Evolutionary conservation across 1,140 invertebrate genomes (phyloP).

Genomic region (Trichonephila inaurata): DNA sequence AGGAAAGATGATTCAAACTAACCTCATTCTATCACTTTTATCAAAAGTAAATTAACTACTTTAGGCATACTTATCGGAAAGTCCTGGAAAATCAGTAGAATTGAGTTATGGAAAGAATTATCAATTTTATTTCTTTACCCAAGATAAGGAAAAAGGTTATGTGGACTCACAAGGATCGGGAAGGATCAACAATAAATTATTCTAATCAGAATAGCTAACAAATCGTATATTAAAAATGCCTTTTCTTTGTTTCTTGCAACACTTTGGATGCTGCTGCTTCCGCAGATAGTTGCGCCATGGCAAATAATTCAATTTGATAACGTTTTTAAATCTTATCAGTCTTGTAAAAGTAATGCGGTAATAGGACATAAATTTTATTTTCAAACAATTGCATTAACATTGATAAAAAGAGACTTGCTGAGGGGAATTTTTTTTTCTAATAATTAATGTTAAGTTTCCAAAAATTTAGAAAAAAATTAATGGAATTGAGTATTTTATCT

Average conservation of each 20-base stretch:
- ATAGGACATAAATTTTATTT: conserved; percentile 23
- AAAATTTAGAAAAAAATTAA: too few relatives aligned
- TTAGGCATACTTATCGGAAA: neutral
- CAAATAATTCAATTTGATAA: neutral
- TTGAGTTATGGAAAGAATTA: neutral
- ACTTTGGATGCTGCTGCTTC: neutral
- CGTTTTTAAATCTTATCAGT: conserved; percentile 23
- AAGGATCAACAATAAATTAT: conserved; percentile 6
- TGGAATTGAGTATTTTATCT: too few relatives aligned
- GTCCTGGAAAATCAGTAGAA: neutral
- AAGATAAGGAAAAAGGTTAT: conserved; percentile 5
- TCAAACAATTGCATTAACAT: neutral
- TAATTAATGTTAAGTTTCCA: too few relatives aligned
- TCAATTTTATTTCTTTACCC: neutral
- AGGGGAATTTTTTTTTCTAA: too few relatives aligned
- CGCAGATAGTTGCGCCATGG: neutral
- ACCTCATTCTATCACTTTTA: neutral
- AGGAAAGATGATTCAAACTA: too few relatives aligned
- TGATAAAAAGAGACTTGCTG: neutral
- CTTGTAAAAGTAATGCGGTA: neutral
- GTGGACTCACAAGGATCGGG: neutral
- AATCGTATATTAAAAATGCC: neutral
- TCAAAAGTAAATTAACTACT: neutral
- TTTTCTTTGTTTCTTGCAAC: neutral
- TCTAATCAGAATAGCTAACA: conserved; percentile 26